Evolutionary conservation across 2,797 vertebrate genomes (phyloP), one percentile per base, ranked within the genome.

Genomic region (Molothrus ater): DNA sequence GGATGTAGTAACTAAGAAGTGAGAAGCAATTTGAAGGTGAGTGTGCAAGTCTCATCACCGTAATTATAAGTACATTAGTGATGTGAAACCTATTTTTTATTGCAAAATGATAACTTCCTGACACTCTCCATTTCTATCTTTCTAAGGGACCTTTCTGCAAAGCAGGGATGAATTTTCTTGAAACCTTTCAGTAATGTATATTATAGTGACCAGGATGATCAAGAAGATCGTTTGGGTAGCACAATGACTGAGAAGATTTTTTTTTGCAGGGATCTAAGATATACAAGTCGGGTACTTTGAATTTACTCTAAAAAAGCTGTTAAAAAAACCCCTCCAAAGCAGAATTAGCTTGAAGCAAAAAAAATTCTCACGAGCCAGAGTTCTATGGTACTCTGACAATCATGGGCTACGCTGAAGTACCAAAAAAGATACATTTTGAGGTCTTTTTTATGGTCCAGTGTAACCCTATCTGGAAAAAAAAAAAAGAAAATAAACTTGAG

Each of bases 401-500:
- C 14, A 47, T 88, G 61, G 28, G 48, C 53, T 90, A 47, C 78
- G 48, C 69, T 74, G 50, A 64, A 65, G 53, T 60, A 79, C 36
- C 65, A 82, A 71, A 94, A 94, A 95, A 81, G 14, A 61, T 43
- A 65, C 72, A 56, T 94, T 86, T 82, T 51, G 38, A 81, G 85
- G 45, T 5, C 88, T 78, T 88, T 75, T 90, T 96, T 47, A 74
- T 87, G 38, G 93, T 88, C 38, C 50, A 70, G 13, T 91, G 90
- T 94, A 86, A 92, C 80, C 57, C 59, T 76, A 88, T 90, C 71
- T 96, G 96, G 80, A 17, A 57, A 57, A 43, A 94, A 87, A 93
- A 96, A 29, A 29, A 92, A 78, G 47, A 94, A 97, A 96, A 97
- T 54, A 97, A 97, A 92, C 83, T 94, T 82, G 93, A 94, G 50